Conservation (phyloP, 1,140 invertebrate species). For the Leptinotarsa undecemlineata region DNA sequence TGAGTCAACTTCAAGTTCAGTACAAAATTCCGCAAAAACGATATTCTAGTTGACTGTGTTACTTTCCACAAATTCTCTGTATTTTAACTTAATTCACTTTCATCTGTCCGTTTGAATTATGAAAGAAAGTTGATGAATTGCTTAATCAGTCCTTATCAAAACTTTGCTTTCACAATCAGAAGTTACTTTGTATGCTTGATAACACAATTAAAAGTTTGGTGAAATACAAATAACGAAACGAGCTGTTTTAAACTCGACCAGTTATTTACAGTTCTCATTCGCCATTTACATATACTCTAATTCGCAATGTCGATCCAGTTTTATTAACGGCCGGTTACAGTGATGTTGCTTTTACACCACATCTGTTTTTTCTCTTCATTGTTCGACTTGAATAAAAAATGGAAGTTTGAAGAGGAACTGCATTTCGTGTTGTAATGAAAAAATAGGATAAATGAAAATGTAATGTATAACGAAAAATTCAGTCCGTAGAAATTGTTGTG, state of each 20-base stretch:
- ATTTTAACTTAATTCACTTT: background rate
- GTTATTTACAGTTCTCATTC: slow-evolving; percentile 1
- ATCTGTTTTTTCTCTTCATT: background rate
- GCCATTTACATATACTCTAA: background rate
- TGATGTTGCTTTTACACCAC: background rate
- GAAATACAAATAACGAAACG: slow-evolving; percentile 8
- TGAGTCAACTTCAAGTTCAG: too few species aligned
- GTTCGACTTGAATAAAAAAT: background rate
- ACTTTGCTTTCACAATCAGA: slow-evolving; percentile 3
- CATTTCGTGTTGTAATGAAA: too few species aligned
- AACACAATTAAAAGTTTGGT: background rate
- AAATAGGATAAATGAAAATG: too few species aligned
- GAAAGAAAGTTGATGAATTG: slow-evolving; percentile 3
- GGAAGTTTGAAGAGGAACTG: background rate
- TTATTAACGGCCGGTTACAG: background rate
- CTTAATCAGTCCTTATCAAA: slow-evolving; percentile 8
- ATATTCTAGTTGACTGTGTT: background rate
- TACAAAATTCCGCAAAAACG: too few species aligned
- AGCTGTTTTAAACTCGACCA: background rate
- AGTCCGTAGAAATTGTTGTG: too few species aligned
- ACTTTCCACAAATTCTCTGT: background rate
- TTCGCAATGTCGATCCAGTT: background rate
- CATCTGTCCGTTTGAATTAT: background rate
- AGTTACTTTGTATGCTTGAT: slow-evolving; percentile 3
- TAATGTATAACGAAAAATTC: too few species aligned